These are phyloP conservation scores for Paradoxurus hermaphroditus DNA, from an alignment of 2,113 vertebrate species.

Conservation along the genomic window DNA sequence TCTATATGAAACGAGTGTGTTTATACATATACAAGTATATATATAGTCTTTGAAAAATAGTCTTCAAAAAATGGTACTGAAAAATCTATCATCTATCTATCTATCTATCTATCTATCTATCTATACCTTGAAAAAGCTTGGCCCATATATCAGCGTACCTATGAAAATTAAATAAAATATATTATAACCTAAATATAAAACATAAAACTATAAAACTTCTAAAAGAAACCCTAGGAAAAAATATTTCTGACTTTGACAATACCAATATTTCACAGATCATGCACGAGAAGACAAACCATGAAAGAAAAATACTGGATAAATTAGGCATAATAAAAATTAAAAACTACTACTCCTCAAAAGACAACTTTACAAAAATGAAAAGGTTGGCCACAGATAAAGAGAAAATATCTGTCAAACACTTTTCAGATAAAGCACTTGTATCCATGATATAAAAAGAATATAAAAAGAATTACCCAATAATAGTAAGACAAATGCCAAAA, in stretches of 20 bases:
- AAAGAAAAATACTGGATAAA: background rate
- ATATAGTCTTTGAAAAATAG: background rate
- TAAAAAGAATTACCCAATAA: too few species aligned
- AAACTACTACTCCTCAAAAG: background rate
- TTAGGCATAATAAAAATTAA: background rate
- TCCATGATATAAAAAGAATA: constrained; percentile 7
- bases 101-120: background rate
- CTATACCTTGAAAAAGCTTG: background rate
- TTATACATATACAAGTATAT: background rate
- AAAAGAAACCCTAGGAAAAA: background rate
- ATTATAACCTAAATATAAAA: background rate
- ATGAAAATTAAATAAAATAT: background rate
- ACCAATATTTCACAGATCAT: background rate
- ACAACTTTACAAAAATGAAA: background rate
- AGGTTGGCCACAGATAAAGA: background rate
- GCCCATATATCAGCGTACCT: background rate
- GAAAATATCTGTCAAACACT: background rate
- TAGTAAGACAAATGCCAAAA: background rate
- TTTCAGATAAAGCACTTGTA: background rate
- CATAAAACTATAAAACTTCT: background rate
- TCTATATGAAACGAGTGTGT: background rate
- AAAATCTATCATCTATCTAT: background rate
- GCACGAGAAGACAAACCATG: background rate
- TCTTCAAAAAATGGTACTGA: background rate
- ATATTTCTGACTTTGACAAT: background rate